Conservation (phyloP, 2,888 invertebrate genomes). For the Rhagonycha lutea region DNA sequence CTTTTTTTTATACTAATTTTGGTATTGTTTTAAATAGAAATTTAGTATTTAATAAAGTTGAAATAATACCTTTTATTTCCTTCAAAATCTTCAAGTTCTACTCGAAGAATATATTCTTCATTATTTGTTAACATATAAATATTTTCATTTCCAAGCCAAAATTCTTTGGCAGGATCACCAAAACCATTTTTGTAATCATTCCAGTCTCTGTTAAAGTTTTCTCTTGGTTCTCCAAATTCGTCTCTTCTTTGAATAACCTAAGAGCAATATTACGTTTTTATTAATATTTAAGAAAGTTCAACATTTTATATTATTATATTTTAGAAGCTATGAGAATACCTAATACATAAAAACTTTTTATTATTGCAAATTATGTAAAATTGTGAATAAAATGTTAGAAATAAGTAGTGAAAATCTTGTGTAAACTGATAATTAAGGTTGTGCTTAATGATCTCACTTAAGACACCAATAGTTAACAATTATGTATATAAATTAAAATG, state of each 20-base stretch:
- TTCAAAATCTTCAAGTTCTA: conserved; percentile 90
- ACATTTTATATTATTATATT: too few relatives aligned
- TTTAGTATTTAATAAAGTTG: too few relatives aligned
- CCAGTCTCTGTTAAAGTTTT: conserved; percentile 92
- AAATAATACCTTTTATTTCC: conserved; percentile 79
- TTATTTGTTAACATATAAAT: conserved; percentile 92
- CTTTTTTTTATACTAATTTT: too few relatives aligned
- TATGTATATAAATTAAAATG: not conserved
- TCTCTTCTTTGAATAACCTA: conserved; percentile 90
- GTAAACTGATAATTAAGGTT: not conserved
- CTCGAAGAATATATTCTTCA: conserved; percentile 84
- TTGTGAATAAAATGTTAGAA: not conserved
- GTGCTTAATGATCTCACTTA: not conserved
- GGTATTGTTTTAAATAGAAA: too few relatives aligned
- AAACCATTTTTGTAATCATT: conserved; percentile 92
- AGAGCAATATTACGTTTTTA: conserved; percentile 18
- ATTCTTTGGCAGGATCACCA: conserved; percentile 86
- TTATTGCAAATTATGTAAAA: not conserved
- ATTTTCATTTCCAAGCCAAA: conserved; percentile 93
- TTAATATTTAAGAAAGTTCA: not conserved
- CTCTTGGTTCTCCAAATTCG: conserved; percentile 84
- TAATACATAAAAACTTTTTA: not conserved
- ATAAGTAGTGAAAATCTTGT: not conserved
- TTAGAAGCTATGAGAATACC: too few relatives aligned
- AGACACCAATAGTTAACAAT: not conserved